These are phyloP conservation scores for Cephonodes hylas DNA, from an alignment of 2,888 invertebrate species.

Conservation along the genomic window DNA sequence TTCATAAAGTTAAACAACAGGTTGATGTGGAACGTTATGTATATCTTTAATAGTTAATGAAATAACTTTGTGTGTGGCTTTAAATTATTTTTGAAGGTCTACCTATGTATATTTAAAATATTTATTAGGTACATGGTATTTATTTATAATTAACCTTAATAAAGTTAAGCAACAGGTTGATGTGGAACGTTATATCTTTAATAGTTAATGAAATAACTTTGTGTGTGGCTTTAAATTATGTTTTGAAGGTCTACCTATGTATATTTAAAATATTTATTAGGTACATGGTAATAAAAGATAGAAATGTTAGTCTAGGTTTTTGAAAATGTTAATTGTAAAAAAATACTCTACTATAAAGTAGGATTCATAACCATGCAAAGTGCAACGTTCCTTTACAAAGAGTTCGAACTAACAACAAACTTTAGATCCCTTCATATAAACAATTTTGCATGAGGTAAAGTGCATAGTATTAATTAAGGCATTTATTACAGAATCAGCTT, in stretches of 20 bases:
- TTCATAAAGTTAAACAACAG: background rate
- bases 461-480: background rate
- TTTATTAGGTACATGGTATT: too few species aligned
- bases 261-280: background rate
- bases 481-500: constrained; percentile 84
- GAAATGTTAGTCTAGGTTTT: too few species aligned
- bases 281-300: too few species aligned
- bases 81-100: background rate
- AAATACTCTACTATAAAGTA: background rate
- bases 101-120: background rate
- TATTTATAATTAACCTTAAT: background rate
- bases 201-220: background rate
- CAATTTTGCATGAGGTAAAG: background rate
- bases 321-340: too few species aligned
- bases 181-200: background rate
- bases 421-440: background rate
- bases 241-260: background rate
- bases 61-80: background rate
- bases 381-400: background rate
- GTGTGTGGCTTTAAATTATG: background rate
- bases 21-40: too few species aligned
- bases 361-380: background rate
- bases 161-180: background rate
- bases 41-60: background rate
- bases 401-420: background rate